These are phyloP conservation scores for Phylloscopus collybita DNA, from an alignment of 2,797 vertebrate genomes.

Conservation along the genomic window DNA sequence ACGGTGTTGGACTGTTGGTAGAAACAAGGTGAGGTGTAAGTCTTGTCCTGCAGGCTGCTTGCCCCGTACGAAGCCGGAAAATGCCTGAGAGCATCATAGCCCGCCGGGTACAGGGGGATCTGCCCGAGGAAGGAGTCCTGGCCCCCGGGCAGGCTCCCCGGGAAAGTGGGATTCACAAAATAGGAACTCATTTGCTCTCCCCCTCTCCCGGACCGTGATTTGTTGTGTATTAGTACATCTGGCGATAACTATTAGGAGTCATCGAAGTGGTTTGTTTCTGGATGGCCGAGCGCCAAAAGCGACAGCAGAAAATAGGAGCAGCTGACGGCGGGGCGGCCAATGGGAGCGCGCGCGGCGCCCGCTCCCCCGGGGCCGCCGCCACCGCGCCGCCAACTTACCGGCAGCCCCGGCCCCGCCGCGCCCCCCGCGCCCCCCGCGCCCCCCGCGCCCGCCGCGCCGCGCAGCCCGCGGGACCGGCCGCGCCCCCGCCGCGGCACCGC, in stretches of 20 bases:
- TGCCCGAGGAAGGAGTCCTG: constrained; percentile 85
- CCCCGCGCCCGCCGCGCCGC: not conserved
- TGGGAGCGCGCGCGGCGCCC: constrained; percentile 85
- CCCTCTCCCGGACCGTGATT: constrained; percentile 84
- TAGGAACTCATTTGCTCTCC: constrained; percentile 87
- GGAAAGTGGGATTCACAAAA: constrained; percentile 86
- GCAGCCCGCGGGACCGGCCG: not conserved
- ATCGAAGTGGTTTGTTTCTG: constrained; percentile 87
- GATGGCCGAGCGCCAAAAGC: constrained; percentile 87
- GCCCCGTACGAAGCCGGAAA: constrained; percentile 83
- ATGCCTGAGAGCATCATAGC: constrained; percentile 84
- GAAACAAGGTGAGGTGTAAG: constrained; percentile 81
- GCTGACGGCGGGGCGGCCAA: constrained; percentile 90
- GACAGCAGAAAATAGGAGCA: constrained; percentile 86
- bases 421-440: not conserved
- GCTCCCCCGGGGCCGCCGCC: constrained; percentile 81
- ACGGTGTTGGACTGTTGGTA: constrained; percentile 84
- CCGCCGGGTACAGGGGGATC: constrained; percentile 81
- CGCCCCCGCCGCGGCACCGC: not conserved
- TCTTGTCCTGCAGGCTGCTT: constrained; percentile 80
- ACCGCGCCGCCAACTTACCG: constrained; percentile 87
- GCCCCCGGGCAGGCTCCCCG: constrained; percentile 83
- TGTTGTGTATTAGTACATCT: constrained; percentile 87
- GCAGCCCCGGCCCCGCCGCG: constrained; percentile 27
- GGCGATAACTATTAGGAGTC: constrained; percentile 88